Evolutionary conservation across 2,888 invertebrate species (phyloP).

Genomic region (Pheosia tremula): DNA sequence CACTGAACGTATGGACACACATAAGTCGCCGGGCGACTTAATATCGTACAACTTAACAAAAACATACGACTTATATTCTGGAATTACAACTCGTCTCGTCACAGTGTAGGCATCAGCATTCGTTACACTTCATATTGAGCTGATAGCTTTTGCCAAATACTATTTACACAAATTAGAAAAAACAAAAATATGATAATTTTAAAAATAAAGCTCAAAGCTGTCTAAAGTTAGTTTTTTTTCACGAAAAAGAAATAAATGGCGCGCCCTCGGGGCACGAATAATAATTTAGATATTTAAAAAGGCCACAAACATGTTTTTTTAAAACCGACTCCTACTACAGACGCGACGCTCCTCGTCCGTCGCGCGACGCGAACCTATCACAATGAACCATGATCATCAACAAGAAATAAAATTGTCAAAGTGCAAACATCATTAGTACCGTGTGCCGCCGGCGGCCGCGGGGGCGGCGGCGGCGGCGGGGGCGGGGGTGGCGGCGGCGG

Average conservation of each 20-base stretch:
- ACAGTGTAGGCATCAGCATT: slow-evolving; percentile 27
- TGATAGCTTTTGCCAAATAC: slow-evolving; percentile 37
- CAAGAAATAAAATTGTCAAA: slow-evolving; percentile 56
- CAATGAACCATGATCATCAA: slow-evolving; percentile 42
- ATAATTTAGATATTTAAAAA: slow-evolving; percentile 54
- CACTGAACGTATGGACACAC: slow-evolving; percentile 23
- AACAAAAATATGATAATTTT: slow-evolving; percentile 32
- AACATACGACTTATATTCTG: slow-evolving; percentile 49
- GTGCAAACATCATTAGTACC: slow-evolving; percentile 50
- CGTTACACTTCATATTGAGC: slow-evolving; percentile 34
- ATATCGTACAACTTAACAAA: slow-evolving; percentile 48
- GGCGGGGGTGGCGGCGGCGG: slow-evolving; percentile 20
- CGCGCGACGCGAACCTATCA: slow-evolving; percentile 41
- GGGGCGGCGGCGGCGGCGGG: slow-evolving; percentile 12
- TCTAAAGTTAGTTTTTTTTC: slow-evolving; percentile 46
- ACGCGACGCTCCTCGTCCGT: slow-evolving; percentile 25
- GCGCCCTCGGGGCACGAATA: slow-evolving; percentile 38
- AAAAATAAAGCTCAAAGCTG: slow-evolving; percentile 61
- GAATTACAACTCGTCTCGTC: slow-evolving; percentile 40
- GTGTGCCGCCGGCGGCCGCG: slow-evolving; percentile 29
- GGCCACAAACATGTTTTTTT: slow-evolving; percentile 56
- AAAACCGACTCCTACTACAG: slow-evolving; percentile 23
- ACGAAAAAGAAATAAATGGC: slow-evolving; percentile 34
- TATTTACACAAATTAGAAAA: slow-evolving; percentile 52
- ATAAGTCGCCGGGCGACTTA: slow-evolving; percentile 32